Conservation (phyloP, 2,113 vertebrate species). For the Cyanoderma ruficeps region DNA sequence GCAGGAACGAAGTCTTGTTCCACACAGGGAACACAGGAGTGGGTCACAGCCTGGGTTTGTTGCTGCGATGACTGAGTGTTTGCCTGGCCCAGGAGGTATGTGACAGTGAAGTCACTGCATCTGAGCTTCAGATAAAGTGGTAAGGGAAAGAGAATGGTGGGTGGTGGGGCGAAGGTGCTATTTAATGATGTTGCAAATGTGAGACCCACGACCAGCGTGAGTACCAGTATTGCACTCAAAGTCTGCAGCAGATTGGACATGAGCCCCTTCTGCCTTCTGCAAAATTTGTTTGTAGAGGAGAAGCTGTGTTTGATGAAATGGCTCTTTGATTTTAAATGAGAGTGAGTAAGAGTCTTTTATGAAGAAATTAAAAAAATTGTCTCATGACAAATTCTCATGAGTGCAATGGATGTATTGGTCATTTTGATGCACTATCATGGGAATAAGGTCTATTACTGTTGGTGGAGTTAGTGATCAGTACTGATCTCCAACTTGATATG, state of each 20-base stretch:
- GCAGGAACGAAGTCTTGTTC: neutral
- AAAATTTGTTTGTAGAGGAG: neutral
- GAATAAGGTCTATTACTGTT: neutral
- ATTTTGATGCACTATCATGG: neutral
- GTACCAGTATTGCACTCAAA: neutral
- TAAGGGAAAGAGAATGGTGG: neutral
- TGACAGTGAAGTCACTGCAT: neutral
- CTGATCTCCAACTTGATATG: neutral
- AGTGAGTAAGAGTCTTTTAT: neutral
- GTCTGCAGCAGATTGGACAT: fast-evolving
- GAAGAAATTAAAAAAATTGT: neutral
- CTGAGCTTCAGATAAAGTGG: neutral
- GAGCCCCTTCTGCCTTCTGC: neutral
- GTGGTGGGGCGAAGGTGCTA: neutral
- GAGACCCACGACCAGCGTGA: neutral
- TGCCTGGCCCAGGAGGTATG: neutral
- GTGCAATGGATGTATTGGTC: neutral
- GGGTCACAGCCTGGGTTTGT: neutral
- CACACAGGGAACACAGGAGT: neutral
- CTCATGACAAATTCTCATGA: neutral
- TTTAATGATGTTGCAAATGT: neutral
- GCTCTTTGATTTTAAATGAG: neutral
- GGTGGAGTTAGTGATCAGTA: neutral
- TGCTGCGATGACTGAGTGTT: neutral
- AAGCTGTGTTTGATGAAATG: neutral